A percentile compares a stretch with the other conserved stretches of the same genome.
Evolutionary conservation across 1,140 invertebrate species (phyloP).

Genomic region (Zaprionus gabonicus): DNA sequence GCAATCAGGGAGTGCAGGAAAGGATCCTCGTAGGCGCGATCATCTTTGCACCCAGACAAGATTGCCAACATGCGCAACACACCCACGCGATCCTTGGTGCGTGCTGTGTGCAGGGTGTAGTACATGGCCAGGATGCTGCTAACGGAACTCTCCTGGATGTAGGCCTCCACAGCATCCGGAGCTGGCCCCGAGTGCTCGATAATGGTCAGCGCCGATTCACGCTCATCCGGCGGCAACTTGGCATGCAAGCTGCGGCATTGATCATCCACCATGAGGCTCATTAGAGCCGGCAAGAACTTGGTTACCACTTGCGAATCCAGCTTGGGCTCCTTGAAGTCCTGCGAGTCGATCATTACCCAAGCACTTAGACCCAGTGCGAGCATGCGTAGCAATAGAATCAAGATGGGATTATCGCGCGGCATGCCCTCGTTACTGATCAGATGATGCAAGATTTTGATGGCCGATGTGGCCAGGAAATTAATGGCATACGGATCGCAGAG

Average conservation of each 20-base stretch:
- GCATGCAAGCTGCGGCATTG: conserved; percentile 94
- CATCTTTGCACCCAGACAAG: conserved; percentile 95
- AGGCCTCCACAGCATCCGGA: conserved; percentile 96
- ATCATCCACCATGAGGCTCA: conserved; percentile 98
- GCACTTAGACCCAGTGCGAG: conserved; percentile 95
- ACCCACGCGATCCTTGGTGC: conserved; percentile 92
- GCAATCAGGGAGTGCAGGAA: conserved; percentile 97
- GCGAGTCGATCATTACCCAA: conserved; percentile 98
- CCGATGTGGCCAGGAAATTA: conserved; percentile 96
- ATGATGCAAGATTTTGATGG: conserved; percentile 96
- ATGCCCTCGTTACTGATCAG: conserved; percentile 95
- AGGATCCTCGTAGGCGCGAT: conserved; percentile 96
- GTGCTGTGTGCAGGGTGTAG: conserved; percentile 94
- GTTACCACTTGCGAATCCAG: conserved; percentile 96
- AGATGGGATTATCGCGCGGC: conserved; percentile 95
- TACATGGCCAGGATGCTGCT: conserved; percentile 97
- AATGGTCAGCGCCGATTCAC: conserved; percentile 95
- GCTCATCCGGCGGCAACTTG: conserved; percentile 96
- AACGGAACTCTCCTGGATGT: conserved; percentile 94
- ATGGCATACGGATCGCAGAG: conserved; percentile 98
- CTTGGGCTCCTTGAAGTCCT: conserved; percentile 98
- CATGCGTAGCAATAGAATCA: conserved; percentile 96
- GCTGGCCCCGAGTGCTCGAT: conserved; percentile 97
- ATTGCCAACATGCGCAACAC: conserved; percentile 94
- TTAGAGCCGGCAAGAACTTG: conserved; percentile 96